Evolutionary conservation across 2,113 vertebrate species (phyloP).

Genomic region (Chloroceryle aenea): DNA sequence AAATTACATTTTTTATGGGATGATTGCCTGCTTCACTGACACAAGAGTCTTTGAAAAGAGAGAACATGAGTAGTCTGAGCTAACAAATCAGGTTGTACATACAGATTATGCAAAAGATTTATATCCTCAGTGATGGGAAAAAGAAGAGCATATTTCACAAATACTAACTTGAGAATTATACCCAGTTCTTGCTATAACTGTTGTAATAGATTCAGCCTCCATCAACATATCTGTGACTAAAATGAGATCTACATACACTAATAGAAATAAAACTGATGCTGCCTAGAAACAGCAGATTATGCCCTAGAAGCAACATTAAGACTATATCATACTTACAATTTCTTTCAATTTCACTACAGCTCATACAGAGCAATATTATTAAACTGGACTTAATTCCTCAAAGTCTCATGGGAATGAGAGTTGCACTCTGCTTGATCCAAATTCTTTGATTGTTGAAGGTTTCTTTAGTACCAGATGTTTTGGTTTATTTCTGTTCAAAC

Average conservation of each 20-base stretch:
- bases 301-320: background rate
- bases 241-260: background rate
- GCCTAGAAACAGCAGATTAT: background rate
- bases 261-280: background rate
- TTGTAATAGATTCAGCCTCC: background rate
- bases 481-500: background rate
- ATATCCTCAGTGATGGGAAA: background rate
- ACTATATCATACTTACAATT: background rate
- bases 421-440: background rate
- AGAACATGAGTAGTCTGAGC: background rate
- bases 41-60: background rate
- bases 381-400: background rate
- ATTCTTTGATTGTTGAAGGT: background rate
- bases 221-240: background rate
- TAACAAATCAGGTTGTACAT: background rate
- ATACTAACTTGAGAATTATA: background rate
- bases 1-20: constrained; percentile 1
- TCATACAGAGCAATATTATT: background rate
- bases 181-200: background rate
- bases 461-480: background rate
- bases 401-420: background rate
- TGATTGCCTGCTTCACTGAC: background rate
- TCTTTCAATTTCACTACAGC: background rate
- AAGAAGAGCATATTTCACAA: background rate
- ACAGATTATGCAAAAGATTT: background rate